Base-by-base conservation (phyloP, 92 coral and sea anemone species). In the Siderastrea radians region DNA sequence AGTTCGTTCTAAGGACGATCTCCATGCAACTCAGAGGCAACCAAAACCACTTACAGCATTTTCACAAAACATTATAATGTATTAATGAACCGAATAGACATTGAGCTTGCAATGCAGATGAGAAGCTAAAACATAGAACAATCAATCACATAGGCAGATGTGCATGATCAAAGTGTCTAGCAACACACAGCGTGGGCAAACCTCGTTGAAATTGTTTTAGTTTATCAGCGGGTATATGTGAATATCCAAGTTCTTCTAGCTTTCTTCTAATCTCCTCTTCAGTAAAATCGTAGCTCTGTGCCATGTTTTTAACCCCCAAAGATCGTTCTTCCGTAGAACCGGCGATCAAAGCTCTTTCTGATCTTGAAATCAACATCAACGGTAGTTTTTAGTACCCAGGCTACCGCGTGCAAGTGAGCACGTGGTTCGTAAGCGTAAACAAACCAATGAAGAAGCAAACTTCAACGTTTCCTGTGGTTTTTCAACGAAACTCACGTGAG, bases 201-300 rank as follows among this genome's bases (percentile, higher is more conserved):
- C 99, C 99, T 74, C 86, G 88, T 43, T 98, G 94, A 69, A 98
- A 98, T 44, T 96, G 96, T 64, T 74, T 81, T 62, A 98, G 86
- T 86, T 96, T 95, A n/a, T 94, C 90, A 68, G 90, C 78, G 62
- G 99, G 99, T 26, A 98, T 90, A 84, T 98, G 79, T 19, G 90
- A 74, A 66, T 98, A 98, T 11, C 99, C 99, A 51, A 98, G 92
- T 62, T 98, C 98, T 63, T 84, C 91, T 16, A 98, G 77, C 84
- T 98, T 98, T 52, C 91, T 92, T 44, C 92, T 81, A 57, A 98
- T 96, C 93, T 98, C 99, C 26, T 98, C 98, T 68, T 92, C 94
- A 3, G 98, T 87, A 85, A 96, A 98, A 17, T 94, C 87, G 88
- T 88, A 96, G 79, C 92, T 66, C 50, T 55, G 38, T 1, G 94